Evolutionary conservation across 1,140 invertebrate species (phyloP), one percentile per base, ranked within the genome.

Genomic region (Marisa cornuarietis): DNA sequence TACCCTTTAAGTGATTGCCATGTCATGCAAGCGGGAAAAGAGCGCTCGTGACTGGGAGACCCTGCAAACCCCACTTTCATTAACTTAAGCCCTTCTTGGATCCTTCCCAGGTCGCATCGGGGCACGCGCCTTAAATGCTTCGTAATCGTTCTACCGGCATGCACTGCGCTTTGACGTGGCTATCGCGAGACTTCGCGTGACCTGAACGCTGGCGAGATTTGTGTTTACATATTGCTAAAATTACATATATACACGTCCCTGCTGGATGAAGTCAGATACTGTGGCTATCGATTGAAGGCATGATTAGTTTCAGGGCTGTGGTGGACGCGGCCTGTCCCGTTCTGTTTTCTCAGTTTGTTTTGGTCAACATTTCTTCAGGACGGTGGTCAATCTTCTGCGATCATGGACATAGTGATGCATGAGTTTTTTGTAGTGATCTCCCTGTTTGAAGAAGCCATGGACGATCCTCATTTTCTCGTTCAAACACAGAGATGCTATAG

Each of bases 181-280:
- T n/a, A n/a, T 68, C 14, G 65, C 65, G 65, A 68, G 65, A 68
- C 65, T 9, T n/a, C 26, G 65, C 65, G 22, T 68, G 65, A 68
- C 65, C 65, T n/a, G 65, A n/a, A 22, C 11, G n/a, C 26, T n/a
- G 26, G 26, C n/a, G n/a, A 31, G 26, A 31, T 31, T 31, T 68
- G 65, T 68, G 65, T 68, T 68, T 68, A 68, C 65, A 68, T 68
- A 68, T 68, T 31, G 65, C 65, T 68, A 68, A 68, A 68, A 68
- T 68, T 68, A 31, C 65, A 68, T 68, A 68, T 22, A 68, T 68
- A 68, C 26, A 68, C 65, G 65, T 68, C 65, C 65, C 10, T n/a
- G 22, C n/a, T n/a, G 65, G 65, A 31, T 22, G 11, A 31, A 68
- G 65, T 68, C 54, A 58, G 54, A 58, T 58, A 58, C 54, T 18